A percentile compares a stretch with the other conserved stretches of the same genome.
These are phyloP conservation scores for Phycodurus eques DNA, from an alignment of 2,113 vertebrate genomes.

Conservation along the genomic window DNA sequence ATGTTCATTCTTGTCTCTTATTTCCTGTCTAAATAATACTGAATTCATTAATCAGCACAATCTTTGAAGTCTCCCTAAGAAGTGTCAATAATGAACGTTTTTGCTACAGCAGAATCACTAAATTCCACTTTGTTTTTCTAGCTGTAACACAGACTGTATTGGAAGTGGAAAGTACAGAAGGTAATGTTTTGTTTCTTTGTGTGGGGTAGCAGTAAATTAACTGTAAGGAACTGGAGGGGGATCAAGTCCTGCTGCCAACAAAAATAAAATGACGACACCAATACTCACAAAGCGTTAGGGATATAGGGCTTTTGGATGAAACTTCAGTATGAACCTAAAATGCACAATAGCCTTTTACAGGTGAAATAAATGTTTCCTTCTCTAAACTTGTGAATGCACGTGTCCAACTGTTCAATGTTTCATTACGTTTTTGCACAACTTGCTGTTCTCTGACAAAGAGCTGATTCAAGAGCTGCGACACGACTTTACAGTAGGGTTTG, in stretches of 20 bases:
- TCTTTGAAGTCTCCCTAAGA: background rate
- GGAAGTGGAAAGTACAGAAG: slow-evolving; percentile 54
- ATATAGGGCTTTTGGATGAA: too few species aligned
- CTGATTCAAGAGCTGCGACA: too few species aligned
- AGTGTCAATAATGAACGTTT: background rate
- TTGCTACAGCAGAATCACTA: background rate
- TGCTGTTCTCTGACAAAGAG: too few species aligned
- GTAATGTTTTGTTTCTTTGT: slow-evolving; percentile 34
- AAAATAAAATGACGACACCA: background rate
- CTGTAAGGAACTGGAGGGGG: background rate
- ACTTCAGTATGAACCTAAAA: too few species aligned
- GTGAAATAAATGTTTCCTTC: too few species aligned
- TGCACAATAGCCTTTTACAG: too few species aligned
- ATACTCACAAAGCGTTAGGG: too few species aligned
- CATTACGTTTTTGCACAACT: too few species aligned
- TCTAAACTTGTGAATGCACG: too few species aligned
- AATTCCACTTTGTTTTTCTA: slow-evolving; percentile 29
- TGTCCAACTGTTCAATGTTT: too few species aligned
- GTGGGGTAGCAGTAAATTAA: background rate
- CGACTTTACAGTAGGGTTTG: too few species aligned
- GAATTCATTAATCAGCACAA: background rate
- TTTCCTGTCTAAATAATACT: background rate
- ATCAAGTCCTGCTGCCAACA: background rate
- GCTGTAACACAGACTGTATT: slow-evolving; percentile 54
- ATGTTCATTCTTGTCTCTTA: background rate